Evolutionary conservation across 1,140 invertebrate genomes (phyloP), one percentile per base, ranked within the genome.

Genomic region (Chironomus striatipennis): DNA sequence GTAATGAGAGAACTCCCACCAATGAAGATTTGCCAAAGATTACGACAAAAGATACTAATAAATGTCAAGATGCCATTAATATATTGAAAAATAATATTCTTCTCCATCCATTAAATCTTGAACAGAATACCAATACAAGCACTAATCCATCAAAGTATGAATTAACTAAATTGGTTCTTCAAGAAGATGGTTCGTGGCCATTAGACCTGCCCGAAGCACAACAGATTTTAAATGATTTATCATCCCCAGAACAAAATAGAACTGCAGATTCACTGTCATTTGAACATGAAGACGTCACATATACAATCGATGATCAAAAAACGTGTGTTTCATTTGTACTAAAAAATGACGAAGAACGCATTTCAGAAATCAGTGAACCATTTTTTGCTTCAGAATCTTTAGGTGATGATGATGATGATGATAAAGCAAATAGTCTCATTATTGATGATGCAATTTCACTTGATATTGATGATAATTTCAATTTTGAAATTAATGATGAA

Each of bases 171-270:
- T 15, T 57, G 4, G 73, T n/a, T 4, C 8, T 47, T 7, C 24
- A 34, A 5, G 24, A 24, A 12, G 57, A 43, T 0, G 17, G 74
- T 3, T 12, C 42, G 5, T 65, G 42, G 21, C 74, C 74, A 18
- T 18, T 67, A n/a, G 42, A 70, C 7, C 2, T 65, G 12, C 74
- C 65, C 5, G 47, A 74, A 57, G 20, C 70, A 72, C 20, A 21
- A 74, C 17, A 74, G 47, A 74, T 74, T 10, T 47, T 74, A 3
- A 43, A 73, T 57, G 73, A 73, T 73, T 73, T 74, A 9, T 73
- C 24, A 73, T 76, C 75, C 21, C 75, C 75, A 9, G 75, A 74
- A 1, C 73, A 75, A 73, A 73, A 74, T 43, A 74, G 73, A 75
- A 75, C 75, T 10, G 75, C 70, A 73, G 24, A 74, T 10, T 74